Evolutionary conservation across 2,888 invertebrate species (phyloP).

Genomic region (Agrotis ipsilon): DNA sequence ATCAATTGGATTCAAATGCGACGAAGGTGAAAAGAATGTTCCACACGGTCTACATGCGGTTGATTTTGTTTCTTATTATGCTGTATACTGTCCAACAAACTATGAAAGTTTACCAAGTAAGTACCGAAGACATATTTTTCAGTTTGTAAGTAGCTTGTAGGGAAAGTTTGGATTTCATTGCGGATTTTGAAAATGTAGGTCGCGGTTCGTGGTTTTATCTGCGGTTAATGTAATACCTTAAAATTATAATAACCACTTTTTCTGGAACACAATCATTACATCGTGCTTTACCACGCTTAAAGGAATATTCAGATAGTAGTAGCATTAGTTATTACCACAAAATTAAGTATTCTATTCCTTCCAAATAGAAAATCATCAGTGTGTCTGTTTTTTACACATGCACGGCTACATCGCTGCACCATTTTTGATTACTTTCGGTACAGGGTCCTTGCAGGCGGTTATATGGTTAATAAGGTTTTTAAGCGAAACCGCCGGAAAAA

Average conservation of each 20-base stretch:
- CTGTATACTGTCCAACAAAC: constrained; percentile 75
- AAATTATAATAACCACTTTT: not conserved
- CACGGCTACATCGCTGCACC: too few relatives aligned
- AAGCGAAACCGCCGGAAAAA: too few relatives aligned
- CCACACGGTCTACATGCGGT: constrained; percentile 70
- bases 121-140: constrained; percentile 22
- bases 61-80: constrained; percentile 67
- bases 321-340: too few relatives aligned
- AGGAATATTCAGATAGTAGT: not conserved
- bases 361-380: too few relatives aligned
- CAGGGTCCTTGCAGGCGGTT: too few relatives aligned
- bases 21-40: constrained; percentile 63
- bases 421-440: too few relatives aligned
- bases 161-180: constrained; percentile 22
- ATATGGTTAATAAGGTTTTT: too few relatives aligned
- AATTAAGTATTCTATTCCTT: too few relatives aligned
- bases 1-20: constrained; percentile 68
- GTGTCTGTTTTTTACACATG: too few relatives aligned
- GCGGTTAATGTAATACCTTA: too few relatives aligned
- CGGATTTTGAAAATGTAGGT: not conserved
- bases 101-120: constrained; percentile 76
- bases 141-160: not conserved
- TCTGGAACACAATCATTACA: not conserved
- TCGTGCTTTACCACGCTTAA: not conserved
- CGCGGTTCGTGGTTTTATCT: not conserved